phyloP scores from a whole-genome alignment of 2,797 vertebrate genomes.

The Pangasius sanitwongsei region DNA sequence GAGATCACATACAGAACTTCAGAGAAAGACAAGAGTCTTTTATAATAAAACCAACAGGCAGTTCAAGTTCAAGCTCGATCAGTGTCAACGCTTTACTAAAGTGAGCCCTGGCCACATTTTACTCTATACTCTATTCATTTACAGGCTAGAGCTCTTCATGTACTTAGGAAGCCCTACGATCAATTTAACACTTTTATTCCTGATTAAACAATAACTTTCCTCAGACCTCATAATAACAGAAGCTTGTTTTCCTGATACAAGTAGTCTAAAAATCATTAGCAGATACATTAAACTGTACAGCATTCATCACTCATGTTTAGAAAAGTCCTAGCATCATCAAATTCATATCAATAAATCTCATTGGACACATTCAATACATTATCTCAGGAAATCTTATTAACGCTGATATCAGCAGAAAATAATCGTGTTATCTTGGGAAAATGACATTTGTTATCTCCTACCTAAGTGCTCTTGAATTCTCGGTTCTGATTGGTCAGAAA shows the following conservation, averaged over 20 bases:
- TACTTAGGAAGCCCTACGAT: too few relatives aligned
- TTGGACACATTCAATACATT: background rate
- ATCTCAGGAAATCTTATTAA: background rate
- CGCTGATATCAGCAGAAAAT: background rate
- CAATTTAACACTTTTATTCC: too few relatives aligned
- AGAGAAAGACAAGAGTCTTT: background rate
- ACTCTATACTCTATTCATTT: background rate
- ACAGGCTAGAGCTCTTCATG: background rate
- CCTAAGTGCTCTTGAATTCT: background rate
- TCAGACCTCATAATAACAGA: too few relatives aligned
- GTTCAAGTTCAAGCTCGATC: background rate
- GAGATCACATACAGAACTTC: background rate
- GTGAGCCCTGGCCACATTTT: too few relatives aligned
- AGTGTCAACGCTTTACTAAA: background rate
- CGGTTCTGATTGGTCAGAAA: background rate
- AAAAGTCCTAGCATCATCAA: background rate
- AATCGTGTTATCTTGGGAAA: background rate
- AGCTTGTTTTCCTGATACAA: too few relatives aligned
- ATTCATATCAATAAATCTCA: background rate
- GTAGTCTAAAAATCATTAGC: too few relatives aligned
- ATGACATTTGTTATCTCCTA: background rate
- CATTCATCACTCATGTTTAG: too few relatives aligned
- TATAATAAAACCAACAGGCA: background rate
- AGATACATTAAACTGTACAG: too few relatives aligned
- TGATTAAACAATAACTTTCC: too few relatives aligned